Conservation (phyloP, 2,113 vertebrate species). For the Lamprologus speciosus region DNA sequence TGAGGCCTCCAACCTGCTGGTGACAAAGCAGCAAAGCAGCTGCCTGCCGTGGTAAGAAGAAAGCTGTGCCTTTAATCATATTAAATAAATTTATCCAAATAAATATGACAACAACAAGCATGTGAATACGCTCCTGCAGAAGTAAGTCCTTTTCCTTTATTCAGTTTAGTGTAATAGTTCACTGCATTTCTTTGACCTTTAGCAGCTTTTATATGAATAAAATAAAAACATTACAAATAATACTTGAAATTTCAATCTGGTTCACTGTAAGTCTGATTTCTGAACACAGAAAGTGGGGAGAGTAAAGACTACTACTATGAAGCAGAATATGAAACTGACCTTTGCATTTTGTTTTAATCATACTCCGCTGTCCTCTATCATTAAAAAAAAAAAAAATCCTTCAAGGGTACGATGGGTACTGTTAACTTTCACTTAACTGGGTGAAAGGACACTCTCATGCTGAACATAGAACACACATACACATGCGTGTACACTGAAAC, state of each 20-base stretch:
- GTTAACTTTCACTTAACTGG: background rate
- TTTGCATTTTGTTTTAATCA: background rate
- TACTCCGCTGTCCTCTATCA: fast-evolving
- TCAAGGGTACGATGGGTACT: background rate
- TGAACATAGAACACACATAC: background rate
- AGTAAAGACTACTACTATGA: background rate
- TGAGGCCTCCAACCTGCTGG: fast-evolving
- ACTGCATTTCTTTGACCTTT: background rate
- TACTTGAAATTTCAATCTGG: background rate
- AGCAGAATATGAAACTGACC: background rate
- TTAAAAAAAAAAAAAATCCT: background rate
- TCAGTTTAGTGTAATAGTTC: background rate
- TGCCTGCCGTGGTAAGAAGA: background rate
- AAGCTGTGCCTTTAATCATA: background rate
- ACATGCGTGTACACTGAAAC: background rate
- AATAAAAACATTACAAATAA: background rate
- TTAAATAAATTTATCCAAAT: background rate
- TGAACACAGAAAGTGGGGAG: background rate
- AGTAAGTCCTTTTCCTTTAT: background rate
- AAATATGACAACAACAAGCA: background rate
- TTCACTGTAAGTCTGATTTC: background rate
- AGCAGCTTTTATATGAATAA: background rate
- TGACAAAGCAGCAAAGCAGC: background rate
- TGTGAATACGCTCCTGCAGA: background rate
- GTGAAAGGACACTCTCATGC: background rate